These are phyloP conservation scores for Leucoma salicis DNA, from an alignment of 2,888 invertebrate genomes.

Conservation along the genomic window DNA sequence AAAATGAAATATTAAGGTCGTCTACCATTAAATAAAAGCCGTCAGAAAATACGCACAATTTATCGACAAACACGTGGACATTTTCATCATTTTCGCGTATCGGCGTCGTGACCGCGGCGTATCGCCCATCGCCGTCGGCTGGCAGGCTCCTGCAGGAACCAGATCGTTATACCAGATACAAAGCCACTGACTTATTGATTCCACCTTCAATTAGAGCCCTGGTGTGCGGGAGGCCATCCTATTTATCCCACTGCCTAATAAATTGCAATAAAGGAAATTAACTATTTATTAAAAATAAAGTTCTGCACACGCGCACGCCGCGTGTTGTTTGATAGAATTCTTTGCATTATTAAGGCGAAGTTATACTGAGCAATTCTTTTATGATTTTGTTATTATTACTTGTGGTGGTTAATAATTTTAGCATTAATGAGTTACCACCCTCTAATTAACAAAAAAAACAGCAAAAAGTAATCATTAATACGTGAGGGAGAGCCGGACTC, in stretches of 20 bases:
- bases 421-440: too few relatives aligned
- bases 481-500: too few relatives aligned
- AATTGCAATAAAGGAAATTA: slow-evolving; percentile 37
- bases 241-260: slow-evolving; percentile 32
- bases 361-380: too few relatives aligned
- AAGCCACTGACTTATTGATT: slow-evolving; percentile 55
- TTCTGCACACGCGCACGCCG: slow-evolving; percentile 11
- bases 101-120: slow-evolving; percentile 21
- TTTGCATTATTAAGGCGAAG: slow-evolving; percentile 2
- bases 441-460: too few relatives aligned
- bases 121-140: slow-evolving; percentile 28
- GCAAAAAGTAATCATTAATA: too few relatives aligned
- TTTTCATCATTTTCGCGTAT: slow-evolving; percentile 36
- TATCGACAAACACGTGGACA: slow-evolving; percentile 29
- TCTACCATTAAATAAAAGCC: too few relatives aligned
- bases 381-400: too few relatives aligned
- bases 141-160: slow-evolving; percentile 26
- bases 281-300: slow-evolving; percentile 33
- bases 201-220: slow-evolving; percentile 50
- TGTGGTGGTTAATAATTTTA: too few relatives aligned
- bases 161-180: slow-evolving; percentile 38
- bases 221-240: slow-evolving; percentile 34
- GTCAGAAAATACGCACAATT: too few relatives aligned
- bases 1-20: too few relatives aligned
- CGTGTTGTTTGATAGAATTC: slow-evolving; percentile 9